Percentiles rank a stretch among this genome's conserved stretches.
phyloP scores from a whole-genome alignment of 2,888 invertebrate species.

The Dione vanillae region DNA sequence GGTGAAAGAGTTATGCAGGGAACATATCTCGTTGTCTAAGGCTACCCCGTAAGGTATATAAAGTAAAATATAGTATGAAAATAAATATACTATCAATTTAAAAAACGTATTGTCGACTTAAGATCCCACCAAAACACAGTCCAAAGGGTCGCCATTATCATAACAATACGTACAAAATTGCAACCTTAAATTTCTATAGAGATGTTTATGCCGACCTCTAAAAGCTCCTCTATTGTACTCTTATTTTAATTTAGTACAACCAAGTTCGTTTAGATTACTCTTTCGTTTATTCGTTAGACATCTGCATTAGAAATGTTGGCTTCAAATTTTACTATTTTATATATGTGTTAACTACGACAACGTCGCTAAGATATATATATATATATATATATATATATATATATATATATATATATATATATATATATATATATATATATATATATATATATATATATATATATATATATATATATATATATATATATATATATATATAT shows the following conservation, averaged over 20 bases:
- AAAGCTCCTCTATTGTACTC: conserved; percentile 20
- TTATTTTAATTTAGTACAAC: conserved; percentile 31
- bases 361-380: not conserved
- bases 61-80: no score
- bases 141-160: conserved; percentile 15
- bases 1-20: no score
- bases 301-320: conserved; percentile 11
- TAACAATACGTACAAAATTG: conserved; percentile 26
- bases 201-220: conserved; percentile 18
- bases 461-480: no score
- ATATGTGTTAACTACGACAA: no score
- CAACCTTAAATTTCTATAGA: conserved; percentile 20
- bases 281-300: conserved; percentile 24
- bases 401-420: no score
- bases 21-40: no score
- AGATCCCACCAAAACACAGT: not conserved
- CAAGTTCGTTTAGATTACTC: conserved; percentile 27
- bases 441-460: no score
- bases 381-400: no score
- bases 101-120: not conserved
- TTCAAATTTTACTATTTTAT: conserved; percentile 2
- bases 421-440: no score
- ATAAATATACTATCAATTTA: not conserved
- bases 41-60: no score
- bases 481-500: no score